Evolutionary conservation across 30 jellyfish, hydroid and myxozoan species (phyloP), one percentile per base, ranked within the genome.

Genomic region (Pseudorhiza aurosa): DNA sequence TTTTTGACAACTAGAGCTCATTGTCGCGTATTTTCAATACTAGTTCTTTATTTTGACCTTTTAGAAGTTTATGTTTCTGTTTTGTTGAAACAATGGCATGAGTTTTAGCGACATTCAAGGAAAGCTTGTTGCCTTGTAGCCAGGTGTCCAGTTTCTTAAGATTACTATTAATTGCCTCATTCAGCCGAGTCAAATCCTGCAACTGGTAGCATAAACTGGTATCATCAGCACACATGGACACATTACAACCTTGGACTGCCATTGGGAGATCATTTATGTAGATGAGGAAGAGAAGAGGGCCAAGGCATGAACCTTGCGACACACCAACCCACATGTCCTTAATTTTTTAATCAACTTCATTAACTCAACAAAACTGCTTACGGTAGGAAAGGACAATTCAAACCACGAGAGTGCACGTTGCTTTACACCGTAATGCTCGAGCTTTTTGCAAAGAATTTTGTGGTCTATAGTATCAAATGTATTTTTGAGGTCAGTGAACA

Each of bases 161-260:
- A 21, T 53, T 36, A 4, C 24, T 36, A 15, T 53, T 53, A 18
- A 53, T 53, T 18, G 35, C 36, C 67, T 21, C 67, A 53, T 53
- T 19, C 22, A 53, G 67, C 67, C 19, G 3, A 15, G 62, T 9
- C 7, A 47, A 0, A 47, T 47, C 25, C 15, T 0, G n/a, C n/a
- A n/a, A n/a, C n/a, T n/a, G n/a, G n/a, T n/a, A n/a, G n/a, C n/a
- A n/a, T n/a, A n/a, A n/a, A n/a, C n/a, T n/a, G n/a, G n/a, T n/a
- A n/a, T 14, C 65, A 39, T 50, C 30, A 50, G 65, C 65, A 50
- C n/a, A 50, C 65, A 50, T 50, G 65, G 65, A 14, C 65, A 50
- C 10, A n/a, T 10, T 50, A 14, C 22, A 50, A 50, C n/a, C 30
- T 50, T 22, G 65, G 65, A 0, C 65, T 8, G 65, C 65, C 30